Base-by-base conservation (phyloP, 2,797 vertebrate species). In the Epinephelus coioides region DNA sequence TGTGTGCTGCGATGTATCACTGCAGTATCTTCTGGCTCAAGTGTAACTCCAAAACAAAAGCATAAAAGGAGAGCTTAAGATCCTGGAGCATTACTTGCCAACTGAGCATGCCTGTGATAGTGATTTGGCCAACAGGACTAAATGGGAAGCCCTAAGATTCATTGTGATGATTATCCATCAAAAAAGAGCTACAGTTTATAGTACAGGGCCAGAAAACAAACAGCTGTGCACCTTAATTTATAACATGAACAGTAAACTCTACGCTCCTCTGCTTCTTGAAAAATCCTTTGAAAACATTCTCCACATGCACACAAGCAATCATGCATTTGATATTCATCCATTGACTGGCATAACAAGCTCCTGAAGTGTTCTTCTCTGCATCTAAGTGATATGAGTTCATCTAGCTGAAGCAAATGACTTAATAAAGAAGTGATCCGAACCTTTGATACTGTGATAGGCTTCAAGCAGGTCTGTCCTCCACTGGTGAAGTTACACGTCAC, bases 401-500 rank as follows among this genome's bases (percentile, higher is more conserved):
- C 4, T 44, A 4, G 50, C 49, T 46, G 30, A 61, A 46, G 47
- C 40, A 18, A 46, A 69, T 25, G 6, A 6, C 5, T 49, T 14
- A 70, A 79, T 56, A 62, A 1, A 65, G 18, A 68, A 53, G 34
- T 8, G 6, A 86, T 55, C 21, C 69, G 15, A 40, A 99, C 98
- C 97, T 99, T 99, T 81, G 98, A 98, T 69, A 96, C 93, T 0
- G 96, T 97, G 91, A 98, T 74, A 10, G 98, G 97, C 75, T 95
- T 98, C 74, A 99, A 95, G 85, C 98, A 99, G 0, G 98, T 99
- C 92, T 98, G 97, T 74, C 98, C 98, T 40, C 97, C 97, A 0
- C 90, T 95, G 6, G 96, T 97, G 91, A 99, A 99, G 94, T 98
- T 98, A 75, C 98, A 99, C 44, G 84, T 96, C 91, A 99, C 98